Conservation (phyloP, 2,888 invertebrate species). For the Conops quadrifasciatus region DNA sequence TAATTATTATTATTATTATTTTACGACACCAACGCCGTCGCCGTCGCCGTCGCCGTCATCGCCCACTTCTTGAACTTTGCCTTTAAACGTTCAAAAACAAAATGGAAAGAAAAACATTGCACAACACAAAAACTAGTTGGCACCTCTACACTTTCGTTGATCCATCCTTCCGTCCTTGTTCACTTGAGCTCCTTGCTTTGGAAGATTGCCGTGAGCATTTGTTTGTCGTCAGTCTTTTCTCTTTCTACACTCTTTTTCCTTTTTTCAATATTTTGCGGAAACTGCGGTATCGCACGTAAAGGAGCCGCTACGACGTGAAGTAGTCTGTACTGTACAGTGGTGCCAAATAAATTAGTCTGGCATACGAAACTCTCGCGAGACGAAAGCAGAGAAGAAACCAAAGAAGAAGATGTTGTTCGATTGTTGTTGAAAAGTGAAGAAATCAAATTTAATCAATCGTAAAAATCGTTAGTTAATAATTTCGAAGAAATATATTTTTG, state of each 20-base stretch:
- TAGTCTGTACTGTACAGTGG: not conserved
- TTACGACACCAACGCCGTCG: not conserved
- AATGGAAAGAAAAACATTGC: not conserved
- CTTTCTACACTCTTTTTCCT: not conserved
- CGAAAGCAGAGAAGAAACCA: not conserved
- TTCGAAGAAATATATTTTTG: too few relatives aligned
- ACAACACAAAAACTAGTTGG: too few relatives aligned
- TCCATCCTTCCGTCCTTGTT: too few relatives aligned
- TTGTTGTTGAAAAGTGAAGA: not conserved
- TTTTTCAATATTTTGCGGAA: too few relatives aligned
- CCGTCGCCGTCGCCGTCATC: too few relatives aligned
- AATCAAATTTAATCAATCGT: too few relatives aligned
- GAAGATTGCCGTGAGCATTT: too few relatives aligned
- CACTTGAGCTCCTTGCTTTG: too few relatives aligned
- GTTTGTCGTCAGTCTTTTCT: not conserved
- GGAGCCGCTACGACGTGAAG: too few relatives aligned
- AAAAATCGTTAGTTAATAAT: too few relatives aligned
- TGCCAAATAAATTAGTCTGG: constrained; percentile 9
- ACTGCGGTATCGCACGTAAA: too few relatives aligned
- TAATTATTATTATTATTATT: not conserved
- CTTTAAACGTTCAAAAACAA: not conserved
- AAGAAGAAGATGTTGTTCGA: not conserved
- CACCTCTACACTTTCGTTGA: too few relatives aligned
- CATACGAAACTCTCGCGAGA: not conserved
- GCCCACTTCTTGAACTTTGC: not conserved